These are phyloP conservation scores for Rotaria macrura DNA, from an alignment of 2,888 invertebrate species.

Conservation along the genomic window DNA sequence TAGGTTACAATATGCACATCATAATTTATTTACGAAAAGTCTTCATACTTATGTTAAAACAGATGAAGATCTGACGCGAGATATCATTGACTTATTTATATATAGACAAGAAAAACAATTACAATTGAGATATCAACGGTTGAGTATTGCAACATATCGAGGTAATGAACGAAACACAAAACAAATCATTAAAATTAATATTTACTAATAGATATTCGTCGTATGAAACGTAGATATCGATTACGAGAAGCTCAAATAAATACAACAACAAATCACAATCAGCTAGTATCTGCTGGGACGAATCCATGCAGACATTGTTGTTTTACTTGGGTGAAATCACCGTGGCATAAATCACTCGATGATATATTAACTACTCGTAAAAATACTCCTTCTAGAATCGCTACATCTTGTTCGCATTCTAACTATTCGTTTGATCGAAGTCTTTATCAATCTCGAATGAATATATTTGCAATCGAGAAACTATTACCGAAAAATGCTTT, in stretches of 20 bases:
- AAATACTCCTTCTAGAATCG: neutral
- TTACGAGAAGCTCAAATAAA: conserved; percentile 5
- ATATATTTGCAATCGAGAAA: neutral
- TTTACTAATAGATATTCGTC: neutral
- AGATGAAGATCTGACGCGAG: neutral
- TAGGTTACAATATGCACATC: neutral
- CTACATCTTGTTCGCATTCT: neutral
- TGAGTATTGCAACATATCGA: neutral
- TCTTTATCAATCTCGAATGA: neutral
- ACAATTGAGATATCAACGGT: neutral
- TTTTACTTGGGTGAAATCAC: neutral
- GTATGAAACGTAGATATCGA: neutral
- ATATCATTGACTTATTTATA: neutral
- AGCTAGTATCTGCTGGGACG: neutral
- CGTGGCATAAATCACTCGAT: neutral
- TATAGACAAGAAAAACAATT: neutral
- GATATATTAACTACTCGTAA: neutral
- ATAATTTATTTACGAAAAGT: neutral
- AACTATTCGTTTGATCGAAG: neutral
- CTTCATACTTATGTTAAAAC: neutral
- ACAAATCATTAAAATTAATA: neutral
- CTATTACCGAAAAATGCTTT: neutral
- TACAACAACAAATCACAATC: neutral
- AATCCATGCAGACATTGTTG: neutral
- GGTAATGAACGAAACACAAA: neutral